phyloP scores from a whole-genome alignment of 2,113 vertebrate species.

The Charadrius vociferus region DNA sequence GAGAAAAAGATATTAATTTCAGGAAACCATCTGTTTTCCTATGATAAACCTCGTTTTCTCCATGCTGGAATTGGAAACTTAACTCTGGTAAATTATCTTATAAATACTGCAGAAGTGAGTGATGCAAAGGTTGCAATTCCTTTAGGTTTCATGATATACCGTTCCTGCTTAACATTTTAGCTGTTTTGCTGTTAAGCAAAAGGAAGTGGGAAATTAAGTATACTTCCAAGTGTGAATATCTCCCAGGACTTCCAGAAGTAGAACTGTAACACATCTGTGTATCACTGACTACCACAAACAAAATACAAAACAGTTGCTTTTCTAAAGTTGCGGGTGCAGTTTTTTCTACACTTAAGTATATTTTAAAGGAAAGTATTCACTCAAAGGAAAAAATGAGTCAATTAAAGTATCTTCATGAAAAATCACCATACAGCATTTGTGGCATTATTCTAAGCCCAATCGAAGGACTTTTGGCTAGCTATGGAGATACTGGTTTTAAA shows the following conservation, averaged over 20 bases:
- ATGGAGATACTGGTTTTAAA: not conserved
- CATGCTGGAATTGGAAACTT: not conserved
- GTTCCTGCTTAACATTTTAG: not conserved
- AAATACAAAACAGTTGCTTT: not conserved
- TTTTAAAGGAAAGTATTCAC: not conserved
- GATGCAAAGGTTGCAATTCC: not conserved
- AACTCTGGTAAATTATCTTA: not conserved
- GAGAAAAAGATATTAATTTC: not conserved
- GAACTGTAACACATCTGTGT: not conserved
- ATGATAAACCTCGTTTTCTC: slow-evolving; percentile 26
- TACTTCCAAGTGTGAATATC: not conserved
- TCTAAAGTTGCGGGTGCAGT: not conserved
- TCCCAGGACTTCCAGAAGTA: not conserved
- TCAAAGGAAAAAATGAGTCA: not conserved
- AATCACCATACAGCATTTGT: not conserved
- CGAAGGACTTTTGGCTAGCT: not conserved
- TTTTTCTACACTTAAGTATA: not conserved
- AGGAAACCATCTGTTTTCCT: slow-evolving; percentile 40
- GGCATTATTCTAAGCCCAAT: not conserved
- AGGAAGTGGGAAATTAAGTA: not conserved
- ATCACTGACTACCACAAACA: not conserved
- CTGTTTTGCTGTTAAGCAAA: not conserved
- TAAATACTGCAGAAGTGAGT: not conserved
- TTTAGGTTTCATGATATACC: not conserved
- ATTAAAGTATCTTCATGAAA: not conserved